Conservation (phyloP, 2,797 vertebrate genomes). For the Oreortyx pictus region DNA sequence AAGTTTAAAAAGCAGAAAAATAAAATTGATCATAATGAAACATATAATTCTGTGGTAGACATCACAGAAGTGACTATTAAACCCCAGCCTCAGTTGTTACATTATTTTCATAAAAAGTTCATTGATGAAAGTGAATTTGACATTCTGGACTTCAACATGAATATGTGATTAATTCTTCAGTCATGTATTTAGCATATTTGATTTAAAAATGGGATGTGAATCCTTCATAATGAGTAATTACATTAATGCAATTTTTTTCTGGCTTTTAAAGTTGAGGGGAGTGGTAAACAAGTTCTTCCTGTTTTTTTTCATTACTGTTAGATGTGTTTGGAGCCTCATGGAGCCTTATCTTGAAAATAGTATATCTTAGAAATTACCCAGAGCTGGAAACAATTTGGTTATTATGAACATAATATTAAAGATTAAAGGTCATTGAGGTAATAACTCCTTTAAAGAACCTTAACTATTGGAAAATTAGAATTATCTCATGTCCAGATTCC, state of each 20-base stretch:
- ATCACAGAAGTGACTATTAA: not conserved
- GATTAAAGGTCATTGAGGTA: not conserved
- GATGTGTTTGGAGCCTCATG: not conserved
- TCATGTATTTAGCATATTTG: not conserved
- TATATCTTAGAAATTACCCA: not conserved
- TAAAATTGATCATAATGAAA: not conserved
- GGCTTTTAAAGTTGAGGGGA: not conserved
- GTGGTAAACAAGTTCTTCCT: not conserved
- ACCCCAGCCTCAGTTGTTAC: not conserved
- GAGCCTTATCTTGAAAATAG: not conserved
- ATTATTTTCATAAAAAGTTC: not conserved
- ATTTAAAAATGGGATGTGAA: not conserved
- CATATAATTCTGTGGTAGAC: too few relatives aligned
- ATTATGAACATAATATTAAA: not conserved
- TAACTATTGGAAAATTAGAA: not conserved
- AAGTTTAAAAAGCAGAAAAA: not conserved
- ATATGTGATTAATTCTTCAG: not conserved
- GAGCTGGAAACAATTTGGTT: not conserved
- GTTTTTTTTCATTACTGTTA: not conserved
- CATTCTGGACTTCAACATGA: not conserved
- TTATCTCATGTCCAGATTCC: not conserved
- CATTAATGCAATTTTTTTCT: not conserved
- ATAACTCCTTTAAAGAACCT: not conserved
- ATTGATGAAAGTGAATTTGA: not conserved
- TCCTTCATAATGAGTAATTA: not conserved